Conservation (phyloP, 2,888 invertebrate species). For the Diarsia mendica region DNA sequence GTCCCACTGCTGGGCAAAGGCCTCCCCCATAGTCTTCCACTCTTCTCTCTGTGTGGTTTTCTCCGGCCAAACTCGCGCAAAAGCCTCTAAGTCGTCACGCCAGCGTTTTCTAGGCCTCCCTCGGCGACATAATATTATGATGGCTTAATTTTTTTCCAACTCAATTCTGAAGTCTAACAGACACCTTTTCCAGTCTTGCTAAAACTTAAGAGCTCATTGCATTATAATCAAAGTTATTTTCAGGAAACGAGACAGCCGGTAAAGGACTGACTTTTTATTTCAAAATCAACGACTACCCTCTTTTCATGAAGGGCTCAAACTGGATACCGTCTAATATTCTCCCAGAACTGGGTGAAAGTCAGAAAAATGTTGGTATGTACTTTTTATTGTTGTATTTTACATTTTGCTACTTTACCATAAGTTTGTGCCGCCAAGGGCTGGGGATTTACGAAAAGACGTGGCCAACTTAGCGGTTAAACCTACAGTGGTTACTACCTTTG, state of each 20-base stretch:
- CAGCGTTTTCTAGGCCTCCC: too few species aligned
- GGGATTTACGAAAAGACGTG: not conserved
- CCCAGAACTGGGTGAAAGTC: constrained; percentile 92
- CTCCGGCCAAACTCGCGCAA: too few species aligned
- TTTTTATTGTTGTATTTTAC: not conserved
- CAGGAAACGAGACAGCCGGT: constrained; percentile 82
- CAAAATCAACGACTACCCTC: constrained; percentile 94
- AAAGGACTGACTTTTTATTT: constrained; percentile 95
- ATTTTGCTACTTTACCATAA: not conserved
- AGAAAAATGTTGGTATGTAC: constrained; percentile 83
- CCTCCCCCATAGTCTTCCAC: too few species aligned
- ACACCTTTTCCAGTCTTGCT: too few species aligned
- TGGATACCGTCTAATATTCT: constrained; percentile 97
- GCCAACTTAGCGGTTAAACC: not conserved
- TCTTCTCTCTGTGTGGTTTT: too few species aligned
- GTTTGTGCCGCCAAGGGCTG: not conserved
- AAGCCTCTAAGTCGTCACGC: too few species aligned
- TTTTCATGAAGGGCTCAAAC: constrained; percentile 99
- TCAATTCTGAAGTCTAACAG: not conserved
- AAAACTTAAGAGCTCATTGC: not conserved
- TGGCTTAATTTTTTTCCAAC: too few species aligned
- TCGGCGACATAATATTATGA: too few species aligned
- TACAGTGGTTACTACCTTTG: not conserved
- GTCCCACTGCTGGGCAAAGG: too few species aligned
- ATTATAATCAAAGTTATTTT: constrained; percentile 35